Conservation (phyloP, 2,888 invertebrate genomes). For the Oscheius onirici region DNA sequence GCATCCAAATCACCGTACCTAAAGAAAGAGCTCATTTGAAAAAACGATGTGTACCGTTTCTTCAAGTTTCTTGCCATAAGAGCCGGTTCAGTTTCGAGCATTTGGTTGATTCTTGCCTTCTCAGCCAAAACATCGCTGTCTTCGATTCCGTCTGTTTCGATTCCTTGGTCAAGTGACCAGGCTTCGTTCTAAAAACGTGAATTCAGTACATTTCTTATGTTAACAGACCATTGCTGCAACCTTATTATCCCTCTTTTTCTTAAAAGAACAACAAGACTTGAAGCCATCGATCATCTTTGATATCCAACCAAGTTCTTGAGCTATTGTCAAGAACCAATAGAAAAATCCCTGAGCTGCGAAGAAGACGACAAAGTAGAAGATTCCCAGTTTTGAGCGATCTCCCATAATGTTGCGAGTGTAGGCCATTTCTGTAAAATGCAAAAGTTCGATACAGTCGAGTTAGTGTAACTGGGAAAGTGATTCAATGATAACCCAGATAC, state of each 20-base stretch:
- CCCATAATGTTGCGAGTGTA: constrained; percentile 41
- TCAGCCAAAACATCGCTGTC: constrained; percentile 54
- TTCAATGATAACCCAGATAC: no score
- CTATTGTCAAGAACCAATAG: constrained; percentile 29
- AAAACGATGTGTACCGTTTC: constrained; percentile 13
- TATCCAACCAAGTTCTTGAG: constrained; percentile 30
- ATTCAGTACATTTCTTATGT: neutral
- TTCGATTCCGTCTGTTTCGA: constrained; percentile 18
- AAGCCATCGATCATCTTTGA: neutral
- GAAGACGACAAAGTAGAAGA: constrained; percentile 45
- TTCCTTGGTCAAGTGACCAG: constrained; percentile 23
- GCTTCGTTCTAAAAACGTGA: neutral
- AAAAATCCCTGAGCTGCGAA: constrained; percentile 33
- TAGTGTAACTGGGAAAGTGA: no score
- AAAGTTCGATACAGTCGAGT: neutral
- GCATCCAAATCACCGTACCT: constrained; percentile 35
- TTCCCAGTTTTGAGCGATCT: constrained; percentile 36
- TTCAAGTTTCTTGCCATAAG: constrained; percentile 23
- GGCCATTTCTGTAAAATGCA: constrained; percentile 25
- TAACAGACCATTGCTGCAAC: constrained; percentile 7
- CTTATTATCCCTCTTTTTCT: neutral
- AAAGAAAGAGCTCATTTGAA: neutral
- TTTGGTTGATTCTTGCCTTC: constrained; percentile 35
- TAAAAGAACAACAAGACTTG: neutral
- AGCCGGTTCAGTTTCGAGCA: constrained; percentile 8